These are phyloP conservation scores for Dicaeum eximium DNA, from an alignment of 2,113 vertebrate genomes.

Conservation along the genomic window DNA sequence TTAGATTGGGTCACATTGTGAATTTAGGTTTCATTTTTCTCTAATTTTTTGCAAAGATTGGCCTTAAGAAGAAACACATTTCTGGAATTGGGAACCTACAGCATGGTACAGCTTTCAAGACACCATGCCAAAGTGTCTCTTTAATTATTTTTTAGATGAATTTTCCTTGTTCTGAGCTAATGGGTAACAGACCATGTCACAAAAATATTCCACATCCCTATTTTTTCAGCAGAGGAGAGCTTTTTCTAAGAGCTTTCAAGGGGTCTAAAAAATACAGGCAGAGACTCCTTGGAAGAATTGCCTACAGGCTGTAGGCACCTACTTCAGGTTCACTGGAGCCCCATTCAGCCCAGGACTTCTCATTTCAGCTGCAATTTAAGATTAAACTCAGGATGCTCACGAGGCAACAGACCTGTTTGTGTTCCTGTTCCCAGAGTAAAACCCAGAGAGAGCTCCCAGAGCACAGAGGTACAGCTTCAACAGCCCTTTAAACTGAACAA, in stretches of 20 bases:
- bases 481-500: neutral
- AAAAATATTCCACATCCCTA: slow-evolving; percentile 16
- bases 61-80: slow-evolving; percentile 60
- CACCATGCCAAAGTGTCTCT: slow-evolving; percentile 45
- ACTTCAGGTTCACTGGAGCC: neutral
- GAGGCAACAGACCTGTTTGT: neutral
- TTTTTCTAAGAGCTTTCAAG: neutral
- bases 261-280: neutral
- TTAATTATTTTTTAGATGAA: slow-evolving; percentile 58
- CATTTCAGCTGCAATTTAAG: neutral
- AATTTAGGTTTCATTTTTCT: slow-evolving; percentile 42
- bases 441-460: neutral
- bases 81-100: slow-evolving; percentile 31
- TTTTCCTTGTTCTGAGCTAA: slow-evolving; percentile 63
- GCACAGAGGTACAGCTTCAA: neutral
- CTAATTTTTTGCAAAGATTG: slow-evolving; percentile 47
- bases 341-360: neutral
- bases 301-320: neutral
- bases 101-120: slow-evolving; percentile 27
- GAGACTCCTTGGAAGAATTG: neutral
- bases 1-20: slow-evolving; percentile 46
- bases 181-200: slow-evolving; percentile 45
- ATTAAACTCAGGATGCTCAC: neutral
- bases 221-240: neutral
- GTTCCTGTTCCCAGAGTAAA: neutral